phyloP scores from a whole-genome alignment of 53 echinoderm and acorn worm species.

The Arbacia lixula region DNA sequence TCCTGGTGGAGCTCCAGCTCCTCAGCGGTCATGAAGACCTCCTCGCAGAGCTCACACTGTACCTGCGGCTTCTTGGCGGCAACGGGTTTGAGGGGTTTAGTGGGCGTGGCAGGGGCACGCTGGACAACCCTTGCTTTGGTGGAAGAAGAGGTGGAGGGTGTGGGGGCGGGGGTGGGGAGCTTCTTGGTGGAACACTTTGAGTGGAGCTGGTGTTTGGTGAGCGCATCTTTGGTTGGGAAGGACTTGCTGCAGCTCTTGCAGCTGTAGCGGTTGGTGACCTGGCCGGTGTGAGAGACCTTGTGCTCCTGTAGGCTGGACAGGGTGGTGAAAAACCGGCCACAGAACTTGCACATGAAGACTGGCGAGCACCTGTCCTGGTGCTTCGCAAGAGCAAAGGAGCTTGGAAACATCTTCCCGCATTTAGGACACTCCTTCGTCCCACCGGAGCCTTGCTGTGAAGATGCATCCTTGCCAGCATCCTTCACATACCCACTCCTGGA shows the following conservation, averaged over 20 bases:
- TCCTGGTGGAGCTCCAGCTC: constrained; percentile 27
- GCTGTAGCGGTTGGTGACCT: background rate
- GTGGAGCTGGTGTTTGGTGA: background rate
- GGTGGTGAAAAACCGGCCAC: constrained; percentile 29
- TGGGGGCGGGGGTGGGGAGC: background rate
- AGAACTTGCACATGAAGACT: constrained; percentile 35
- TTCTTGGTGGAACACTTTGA: background rate
- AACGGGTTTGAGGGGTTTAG: too few species aligned
- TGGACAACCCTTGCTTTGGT: background rate
- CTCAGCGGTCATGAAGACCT: background rate
- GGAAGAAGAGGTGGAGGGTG: too few species aligned
- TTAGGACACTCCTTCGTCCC: too few species aligned
- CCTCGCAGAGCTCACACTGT: constrained; percentile 13
- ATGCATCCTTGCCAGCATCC: too few species aligned
- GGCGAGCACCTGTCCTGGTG: constrained; percentile 25
- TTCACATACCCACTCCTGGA: too few species aligned
- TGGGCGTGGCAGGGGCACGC: too few species aligned
- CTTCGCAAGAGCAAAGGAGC: background rate
- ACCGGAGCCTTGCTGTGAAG: too few species aligned
- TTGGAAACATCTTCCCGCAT: constrained; percentile 23
- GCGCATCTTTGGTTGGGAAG: background rate
- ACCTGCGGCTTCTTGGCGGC: too few species aligned
- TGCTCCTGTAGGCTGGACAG: background rate
- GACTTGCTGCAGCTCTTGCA: background rate
- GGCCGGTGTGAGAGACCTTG: background rate